Evolutionary conservation across 2,888 invertebrate genomes (phyloP), one percentile per base, ranked within the genome.

Genomic region (Noctua pronuba): DNA sequence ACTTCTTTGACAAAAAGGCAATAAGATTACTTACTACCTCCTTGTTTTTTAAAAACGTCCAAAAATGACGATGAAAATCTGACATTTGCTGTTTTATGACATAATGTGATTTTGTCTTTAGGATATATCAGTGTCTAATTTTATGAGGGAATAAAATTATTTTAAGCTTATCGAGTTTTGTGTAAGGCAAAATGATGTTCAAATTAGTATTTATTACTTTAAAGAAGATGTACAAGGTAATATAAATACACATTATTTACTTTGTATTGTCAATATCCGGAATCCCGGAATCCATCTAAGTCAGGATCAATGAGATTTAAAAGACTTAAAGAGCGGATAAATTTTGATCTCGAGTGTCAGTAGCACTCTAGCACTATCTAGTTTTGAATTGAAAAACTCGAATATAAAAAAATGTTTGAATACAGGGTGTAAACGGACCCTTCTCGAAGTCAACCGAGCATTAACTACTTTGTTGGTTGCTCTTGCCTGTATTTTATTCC

Each of bases 151-250:
- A 38, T 21, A 28, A 69, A 46, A 35, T 35, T 35, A 35, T 31
- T 58, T 31, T 80, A 80, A n/a, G 31, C 49, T 13, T 46, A 64
- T n/a, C 21, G 8, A 21, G 13, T n/a, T 41, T 58, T 28, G 41
- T 49, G n/a, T 41, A 10, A 65, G 2, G 21, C 24, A 18, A 65
- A 46, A 80, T 80, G 69, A 11, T 49, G 28, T 21, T 69, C 10
- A 69, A 69, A 44, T 44, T 76, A 44, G 16, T 52, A 21, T 65
- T 5, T 16, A 69, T 82, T 46, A 35, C 44, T n/a, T n/a, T 64
- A 2, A 79, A 55, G 38, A 81, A 81, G 35, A 38, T 18, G 1
- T 68, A 13, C 31, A 80, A 75, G 55, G 82, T 74, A 68, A 1
- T 24, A n/a, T 24, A 35, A 31, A 52, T 38, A 11, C 49, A 7